phyloP scores from a whole-genome alignment of 2,797 vertebrate species.

The Delichon dasypus region DNA sequence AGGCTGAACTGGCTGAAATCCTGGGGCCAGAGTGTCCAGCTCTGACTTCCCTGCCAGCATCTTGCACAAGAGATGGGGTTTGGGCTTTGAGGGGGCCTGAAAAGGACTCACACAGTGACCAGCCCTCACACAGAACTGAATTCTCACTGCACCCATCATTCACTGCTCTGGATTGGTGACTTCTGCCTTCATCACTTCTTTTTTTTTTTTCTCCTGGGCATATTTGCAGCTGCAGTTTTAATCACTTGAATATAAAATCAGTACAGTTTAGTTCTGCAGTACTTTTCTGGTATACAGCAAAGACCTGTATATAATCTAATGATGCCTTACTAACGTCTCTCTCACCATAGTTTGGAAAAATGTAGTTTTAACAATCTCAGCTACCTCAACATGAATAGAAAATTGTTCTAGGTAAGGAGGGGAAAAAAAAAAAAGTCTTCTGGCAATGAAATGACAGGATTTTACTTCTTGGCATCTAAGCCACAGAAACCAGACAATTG shows the following conservation, averaged over 20 bases:
- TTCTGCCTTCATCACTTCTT: background rate
- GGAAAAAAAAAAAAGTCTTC: fast-evolving
- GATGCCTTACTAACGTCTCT: background rate
- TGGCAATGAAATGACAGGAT: background rate
- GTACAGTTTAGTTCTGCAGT: background rate
- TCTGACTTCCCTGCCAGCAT: background rate
- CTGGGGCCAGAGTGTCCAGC: background rate
- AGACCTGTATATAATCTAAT: background rate
- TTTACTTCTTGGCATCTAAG: background rate
- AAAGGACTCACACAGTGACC: background rate
- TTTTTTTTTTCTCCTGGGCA: background rate
- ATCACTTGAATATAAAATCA: background rate
- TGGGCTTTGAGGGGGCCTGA: background rate
- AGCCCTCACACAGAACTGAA: fast-evolving
- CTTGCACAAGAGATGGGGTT: background rate
- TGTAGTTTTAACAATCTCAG: background rate
- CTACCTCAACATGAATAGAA: background rate
- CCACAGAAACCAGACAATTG: background rate
- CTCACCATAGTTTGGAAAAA: background rate
- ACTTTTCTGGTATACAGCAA: background rate
- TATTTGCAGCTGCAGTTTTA: background rate
- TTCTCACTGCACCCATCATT: background rate
- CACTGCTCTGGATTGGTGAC: background rate
- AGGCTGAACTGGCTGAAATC: background rate
- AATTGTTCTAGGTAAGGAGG: background rate